Evolutionary conservation across 2,113 vertebrate species (phyloP), one percentile per base, ranked within the genome.

Genomic region (Oryzias curvinotus): DNA sequence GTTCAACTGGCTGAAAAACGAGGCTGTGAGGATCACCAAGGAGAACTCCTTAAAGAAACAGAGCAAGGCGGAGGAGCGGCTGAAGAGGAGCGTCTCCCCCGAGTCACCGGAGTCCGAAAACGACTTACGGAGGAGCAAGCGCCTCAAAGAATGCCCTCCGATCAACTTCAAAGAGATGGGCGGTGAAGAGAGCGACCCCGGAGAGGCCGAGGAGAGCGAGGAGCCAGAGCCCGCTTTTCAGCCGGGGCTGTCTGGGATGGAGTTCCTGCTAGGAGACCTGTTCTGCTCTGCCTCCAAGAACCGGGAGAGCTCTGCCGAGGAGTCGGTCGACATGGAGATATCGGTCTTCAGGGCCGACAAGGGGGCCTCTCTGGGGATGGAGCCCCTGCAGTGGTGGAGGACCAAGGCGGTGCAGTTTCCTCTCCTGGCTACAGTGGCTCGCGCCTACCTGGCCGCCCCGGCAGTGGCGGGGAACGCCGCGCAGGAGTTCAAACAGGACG

Each of bases 341-440:
- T 85, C 87, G 0, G 79, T 88, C 60, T 93, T 89, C 67, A 85
- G 83, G 53, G 88, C 90, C 0, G 85, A 88, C 43, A 87, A 85
- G 51, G 88, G 87, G 21, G 82, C 88, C 0, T 78, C 84, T 0
- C 76, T 90, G 43, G 84, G 88, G 1, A 85, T 91, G 63, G 90
- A 92, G 43, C 91, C 91, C 5, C 65, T 91, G 71, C 86, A 85
- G 62, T 93, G 91, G 92, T 93, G 92, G 92, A 90, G 85, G 54
- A 86, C 66, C 1, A 91, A 91, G 36, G 78, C 82, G 0, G 83
- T 62, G n/a, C 90, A 91, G 80, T 89, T 91, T 23, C 91, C 91
- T 0, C 71, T 90, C 26, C 63, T 93, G 67, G 87, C 90, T 5
- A 65, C 50, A 0, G 89, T 80, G 2, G 88, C 88, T 0, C 75